Evolutionary conservation across 1,140 invertebrate species (phyloP), one percentile per base, ranked within the genome.

Genomic region (Euura saliciscinereae): DNA sequence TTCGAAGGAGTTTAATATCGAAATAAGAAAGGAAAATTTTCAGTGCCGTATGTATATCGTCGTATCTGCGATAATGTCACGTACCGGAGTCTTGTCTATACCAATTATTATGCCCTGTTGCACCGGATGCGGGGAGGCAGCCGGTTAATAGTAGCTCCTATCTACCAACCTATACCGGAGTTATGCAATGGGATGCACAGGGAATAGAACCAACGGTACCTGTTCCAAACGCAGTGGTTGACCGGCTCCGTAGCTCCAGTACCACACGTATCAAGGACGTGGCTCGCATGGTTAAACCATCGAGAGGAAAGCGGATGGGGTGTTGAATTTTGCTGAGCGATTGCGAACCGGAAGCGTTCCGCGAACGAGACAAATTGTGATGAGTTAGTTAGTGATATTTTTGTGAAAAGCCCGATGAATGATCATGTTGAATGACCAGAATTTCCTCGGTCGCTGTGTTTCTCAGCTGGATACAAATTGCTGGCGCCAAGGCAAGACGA

Each of bases 401-500:
- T 28, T 28, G 28, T 28, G 28, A 1, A 28, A 28, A 0, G 28
- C 28, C 28, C 28, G 28, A 28, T 28, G 28, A 28, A 28, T 28
- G 28, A 28, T 28, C 28, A 28, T 28, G 28, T 28, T 28, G 28
- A 28, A 28, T 28, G 0, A 28, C 0, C 28, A 28, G 28, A 28
- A 28, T 28, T 28, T 28, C 28, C 28, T 28, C 28, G 28, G 28
- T 28, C 28, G 28, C 28, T 28, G 28, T 28, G 51, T 59, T 59
- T 59, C 51, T 59, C 51, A 59, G 51, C 51, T 59, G 3, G 51
- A 59, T 59, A 59, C 8, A 59, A 59, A 59, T 8, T 59, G 51
- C 3, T 59, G 51, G 51, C 51, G 51, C 51, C 51, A 59, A 59
- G 51, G 51, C 51, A n/a, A 59, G 51, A 59, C 51, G 66, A 67